Conservation (phyloP, 2,888 invertebrate genomes). For the Notocelia uddmanniana region DNA sequence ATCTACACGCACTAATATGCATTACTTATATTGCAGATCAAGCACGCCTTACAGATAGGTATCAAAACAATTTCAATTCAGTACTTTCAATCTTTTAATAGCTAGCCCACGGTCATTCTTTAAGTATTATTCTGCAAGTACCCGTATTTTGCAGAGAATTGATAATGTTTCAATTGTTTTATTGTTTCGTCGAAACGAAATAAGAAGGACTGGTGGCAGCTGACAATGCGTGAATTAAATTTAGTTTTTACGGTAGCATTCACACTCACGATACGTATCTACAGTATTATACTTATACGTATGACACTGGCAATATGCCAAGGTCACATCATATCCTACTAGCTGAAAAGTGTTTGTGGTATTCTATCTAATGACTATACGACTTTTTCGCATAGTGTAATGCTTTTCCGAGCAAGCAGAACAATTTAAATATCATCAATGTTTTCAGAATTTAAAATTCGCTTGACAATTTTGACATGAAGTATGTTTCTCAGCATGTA, state of each 20-base stretch:
- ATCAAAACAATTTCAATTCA: neutral
- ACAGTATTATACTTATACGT: neutral
- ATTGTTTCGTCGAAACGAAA: slow-evolving; percentile 8
- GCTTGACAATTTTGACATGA: slow-evolving; percentile 20
- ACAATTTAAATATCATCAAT: slow-evolving; percentile 52
- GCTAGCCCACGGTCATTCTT: neutral
- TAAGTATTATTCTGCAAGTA: neutral
- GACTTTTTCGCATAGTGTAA: neutral
- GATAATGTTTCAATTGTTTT: neutral
- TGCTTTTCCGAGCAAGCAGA: slow-evolving; percentile 47
- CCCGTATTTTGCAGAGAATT: neutral
- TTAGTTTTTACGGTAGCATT: slow-evolving; percentile 28
- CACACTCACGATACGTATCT: slow-evolving; percentile 18
- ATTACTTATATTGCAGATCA: neutral
- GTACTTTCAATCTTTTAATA: neutral
- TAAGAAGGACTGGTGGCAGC: slow-evolving; percentile 20
- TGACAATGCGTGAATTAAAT: slow-evolving; percentile 28
- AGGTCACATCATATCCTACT: slow-evolving; percentile 46
- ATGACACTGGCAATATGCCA: slow-evolving; percentile 50
- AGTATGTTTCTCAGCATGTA: neutral
- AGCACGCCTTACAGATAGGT: neutral
- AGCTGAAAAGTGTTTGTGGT: neutral
- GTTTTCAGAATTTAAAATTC: slow-evolving; percentile 42
- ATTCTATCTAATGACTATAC: slow-evolving; percentile 1
- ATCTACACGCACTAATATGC: neutral